phyloP scores from a whole-genome alignment of 2,113 vertebrate species.

The Raja brachyura region DNA sequence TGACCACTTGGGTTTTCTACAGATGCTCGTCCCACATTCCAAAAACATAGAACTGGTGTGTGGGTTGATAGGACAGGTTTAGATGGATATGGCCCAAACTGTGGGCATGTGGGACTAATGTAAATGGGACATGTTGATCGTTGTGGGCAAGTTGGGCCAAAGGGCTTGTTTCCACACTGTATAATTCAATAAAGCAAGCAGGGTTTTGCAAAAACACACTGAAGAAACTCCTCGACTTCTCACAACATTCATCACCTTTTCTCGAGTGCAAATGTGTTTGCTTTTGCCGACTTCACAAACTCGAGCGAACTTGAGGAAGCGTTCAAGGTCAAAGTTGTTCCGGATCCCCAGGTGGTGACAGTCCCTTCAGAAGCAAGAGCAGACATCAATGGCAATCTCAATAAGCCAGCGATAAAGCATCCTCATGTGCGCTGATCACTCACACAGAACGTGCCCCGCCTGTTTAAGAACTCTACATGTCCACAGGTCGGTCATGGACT shows the following conservation, averaged over 20 bases:
- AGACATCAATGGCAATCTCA: not conserved
- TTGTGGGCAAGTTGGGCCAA: too few species aligned
- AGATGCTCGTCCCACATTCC: too few species aligned
- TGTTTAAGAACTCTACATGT: too few species aligned
- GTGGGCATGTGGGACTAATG: too few species aligned
- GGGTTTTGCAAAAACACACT: too few species aligned
- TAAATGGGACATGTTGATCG: too few species aligned
- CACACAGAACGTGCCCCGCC: not conserved
- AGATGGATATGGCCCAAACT: too few species aligned
- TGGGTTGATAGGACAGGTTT: too few species aligned
- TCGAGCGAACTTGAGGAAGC: conserved; percentile 78
- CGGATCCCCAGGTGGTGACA: conserved; percentile 88
- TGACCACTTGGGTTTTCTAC: too few species aligned
- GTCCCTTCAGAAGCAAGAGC: conserved; percentile 60
- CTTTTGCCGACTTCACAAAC: conserved; percentile 69
- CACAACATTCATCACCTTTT: conserved; percentile 69
- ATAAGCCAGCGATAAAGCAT: not conserved
- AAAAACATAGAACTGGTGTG: too few species aligned
- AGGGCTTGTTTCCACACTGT: too few species aligned
- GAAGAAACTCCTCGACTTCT: not conserved
- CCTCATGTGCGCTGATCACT: not conserved
- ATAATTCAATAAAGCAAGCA: too few species aligned
- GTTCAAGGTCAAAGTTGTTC: conserved; percentile 84
- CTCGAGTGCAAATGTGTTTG: conserved; percentile 79
- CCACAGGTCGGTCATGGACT: not conserved